These are phyloP conservation scores for Dioctria linearis DNA, from an alignment of 2,888 invertebrate genomes.

Conservation along the genomic window DNA sequence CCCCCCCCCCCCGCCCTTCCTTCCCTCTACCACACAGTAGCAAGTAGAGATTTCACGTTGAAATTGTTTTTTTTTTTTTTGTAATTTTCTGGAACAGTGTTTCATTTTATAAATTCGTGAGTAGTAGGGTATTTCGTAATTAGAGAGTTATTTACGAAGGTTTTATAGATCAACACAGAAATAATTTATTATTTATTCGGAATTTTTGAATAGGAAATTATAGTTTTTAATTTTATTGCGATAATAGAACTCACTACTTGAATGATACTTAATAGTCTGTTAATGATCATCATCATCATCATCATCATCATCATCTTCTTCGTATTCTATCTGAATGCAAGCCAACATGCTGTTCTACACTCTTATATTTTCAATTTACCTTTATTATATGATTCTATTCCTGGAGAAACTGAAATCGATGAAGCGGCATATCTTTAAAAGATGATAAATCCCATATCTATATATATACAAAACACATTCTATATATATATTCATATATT, in stretches of 20 bases:
- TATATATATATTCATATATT: too few species aligned
- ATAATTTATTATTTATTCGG: too few species aligned
- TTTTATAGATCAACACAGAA: too few species aligned
- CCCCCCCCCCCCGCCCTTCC: too few species aligned
- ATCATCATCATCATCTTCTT: too few species aligned
- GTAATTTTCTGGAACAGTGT: background rate
- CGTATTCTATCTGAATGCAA: too few species aligned
- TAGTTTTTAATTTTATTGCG: background rate
- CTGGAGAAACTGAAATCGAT: conserved; percentile 26
- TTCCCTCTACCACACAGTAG: too few species aligned
- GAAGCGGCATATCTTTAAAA: conserved; percentile 15
- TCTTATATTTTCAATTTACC: background rate
- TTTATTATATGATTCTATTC: background rate
- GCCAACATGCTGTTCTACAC: background rate
- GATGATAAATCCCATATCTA: background rate
- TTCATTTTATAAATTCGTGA: too few species aligned
- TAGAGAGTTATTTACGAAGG: too few species aligned
- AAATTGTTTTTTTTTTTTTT: background rate
- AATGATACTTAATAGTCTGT: background rate
- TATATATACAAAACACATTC: background rate
- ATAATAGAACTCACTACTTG: background rate
- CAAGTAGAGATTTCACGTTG: background rate
- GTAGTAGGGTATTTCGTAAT: too few species aligned
- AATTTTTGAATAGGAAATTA: too few species aligned
- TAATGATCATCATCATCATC: background rate